Percentiles rank a stretch among this genome's conserved stretches.
These are phyloP conservation scores for Acanthosepion esculentum DNA, from an alignment of 2,888 invertebrate genomes.

Conservation along the genomic window DNA sequence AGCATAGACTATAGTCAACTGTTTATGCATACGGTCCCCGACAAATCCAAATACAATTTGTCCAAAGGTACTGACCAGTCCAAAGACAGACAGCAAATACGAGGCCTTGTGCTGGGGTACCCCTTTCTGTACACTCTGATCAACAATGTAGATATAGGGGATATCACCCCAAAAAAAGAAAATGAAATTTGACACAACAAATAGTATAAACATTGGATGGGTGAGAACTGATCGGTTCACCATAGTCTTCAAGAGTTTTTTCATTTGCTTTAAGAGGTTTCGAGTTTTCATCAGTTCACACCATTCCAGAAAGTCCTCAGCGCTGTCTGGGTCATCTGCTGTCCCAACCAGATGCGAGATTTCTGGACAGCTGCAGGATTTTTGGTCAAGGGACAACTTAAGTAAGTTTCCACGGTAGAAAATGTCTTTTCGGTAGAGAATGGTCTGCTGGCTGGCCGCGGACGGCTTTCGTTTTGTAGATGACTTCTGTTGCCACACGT, in stretches of 20 bases:
- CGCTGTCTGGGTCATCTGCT: slow-evolving; percentile 57
- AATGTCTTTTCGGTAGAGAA: slow-evolving; percentile 71
- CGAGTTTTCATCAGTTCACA: slow-evolving; percentile 47
- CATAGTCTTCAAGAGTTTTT: slow-evolving; percentile 65
- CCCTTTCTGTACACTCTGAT: slow-evolving; percentile 82
- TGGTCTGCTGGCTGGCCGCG: slow-evolving; percentile 56
- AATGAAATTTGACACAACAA: slow-evolving; percentile 89
- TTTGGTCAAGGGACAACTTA: slow-evolving; percentile 53
- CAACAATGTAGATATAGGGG: slow-evolving; percentile 93
- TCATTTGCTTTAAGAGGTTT: slow-evolving; percentile 61
- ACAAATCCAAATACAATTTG: slow-evolving; percentile 84
- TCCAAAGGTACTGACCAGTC: slow-evolving; percentile 87
- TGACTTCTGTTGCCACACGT: slow-evolving; percentile 52
- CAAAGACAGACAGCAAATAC: slow-evolving; percentile 86
- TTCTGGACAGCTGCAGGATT: slow-evolving; percentile 92
- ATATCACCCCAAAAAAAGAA: slow-evolving; percentile 93
- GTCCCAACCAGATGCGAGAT: slow-evolving; percentile 76
- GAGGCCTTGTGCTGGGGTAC: slow-evolving; percentile 76
- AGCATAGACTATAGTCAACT: slow-evolving; percentile 88
- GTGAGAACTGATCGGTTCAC: slow-evolving; percentile 68
- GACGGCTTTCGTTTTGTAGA: slow-evolving; percentile 47
- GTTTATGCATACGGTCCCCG: slow-evolving; percentile 87
- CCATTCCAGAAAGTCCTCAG: slow-evolving; percentile 54
- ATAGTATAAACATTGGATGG: slow-evolving; percentile 71
- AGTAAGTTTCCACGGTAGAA: slow-evolving; percentile 72